Base-by-base conservation (phyloP, 1,140 invertebrate genomes). In the Zaprionus inermis region DNA sequence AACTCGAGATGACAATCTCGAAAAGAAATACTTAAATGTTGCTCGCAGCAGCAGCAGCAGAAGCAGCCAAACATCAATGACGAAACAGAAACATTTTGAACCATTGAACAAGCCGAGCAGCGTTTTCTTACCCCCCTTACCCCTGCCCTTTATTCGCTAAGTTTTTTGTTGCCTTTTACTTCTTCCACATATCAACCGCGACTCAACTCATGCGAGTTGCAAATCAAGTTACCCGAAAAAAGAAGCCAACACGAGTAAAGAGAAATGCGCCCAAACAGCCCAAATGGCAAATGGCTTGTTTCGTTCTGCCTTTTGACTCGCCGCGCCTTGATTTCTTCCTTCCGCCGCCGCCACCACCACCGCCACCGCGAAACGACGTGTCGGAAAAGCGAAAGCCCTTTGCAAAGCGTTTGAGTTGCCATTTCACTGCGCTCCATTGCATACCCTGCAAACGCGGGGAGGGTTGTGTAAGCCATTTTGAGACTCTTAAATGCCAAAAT, bases 321-420 rank as follows among this genome's bases (percentile, higher is more conserved):
- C 73, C 65, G 72, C 83, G 74, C 57, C 79, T 83, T 88, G 83
- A 88, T 88, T 88, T 88, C 84, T 89, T 88, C 83, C 83, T 88
- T 88, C 83, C 60, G n/a, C 46, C 24, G 3, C 24, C 24, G 24
- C 3, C 5, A 5, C 24, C 24, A 5, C 3, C 24, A 5, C 24
- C 24, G 24, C 3, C 24, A 5, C 51, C 59, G 51, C 18, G n/a
- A 51, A 34, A 30, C 30, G 30, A 10, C 30, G 30, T 32, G 30
- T 32, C 30, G 30, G 30, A 9, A 10, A 54, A 54, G 57, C 60
- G 24, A 63, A 51, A 63, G 34, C 30, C 59, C 44, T 34, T 61
- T 61, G 14, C 36, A n/a, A 46, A 18, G 18, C 18, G 44, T 12
- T 49, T 22, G 44, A 22, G 18, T 49, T 49, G 20, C 38, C 38